Evolutionary conservation across 1,140 invertebrate genomes (phyloP), one percentile per base, ranked within the genome.

Genomic region (Nilaparvata lugens): DNA sequence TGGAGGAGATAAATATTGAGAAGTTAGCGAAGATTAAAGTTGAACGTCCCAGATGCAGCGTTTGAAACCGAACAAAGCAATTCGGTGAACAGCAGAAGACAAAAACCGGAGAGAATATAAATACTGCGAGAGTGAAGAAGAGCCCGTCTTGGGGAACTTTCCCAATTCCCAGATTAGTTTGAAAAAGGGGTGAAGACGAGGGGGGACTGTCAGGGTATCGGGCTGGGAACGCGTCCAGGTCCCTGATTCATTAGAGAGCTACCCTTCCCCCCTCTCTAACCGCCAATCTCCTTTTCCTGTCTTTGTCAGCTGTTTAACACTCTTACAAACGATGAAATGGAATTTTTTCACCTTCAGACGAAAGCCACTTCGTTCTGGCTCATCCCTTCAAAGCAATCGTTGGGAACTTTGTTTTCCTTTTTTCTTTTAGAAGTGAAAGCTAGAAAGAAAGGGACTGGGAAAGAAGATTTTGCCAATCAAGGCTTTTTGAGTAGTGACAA

Each of bases 131-230:
- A 48, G 45, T 48, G 45, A 48, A 48, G 45, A 48, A 48, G 45
- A 48, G 16, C 21, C 21, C 45, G 45, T 48, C 45, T 48, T 48
- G 45, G 45, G 45, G 45, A 48, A 48, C 45, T 23, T 48, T 48
- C 45, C 45, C 45, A 48, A 48, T 48, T 48, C 45, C 45, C 45
- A 48, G 45, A 48, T 48, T 48, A 48, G 45, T 48, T 48, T 48
- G 45, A 48, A 48, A 48, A 48, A 48, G 45, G 21, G 45, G 45
- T 19, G 16, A 35, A 19, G 45, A 11, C 21, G 16, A 9, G 45
- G 45, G 45, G 45, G 13, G 21, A 19, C 16, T 16, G 45, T 48
- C 16, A 4, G 21, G 16, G 45, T 18, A 48, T 19, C 45, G 45
- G 16, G 31, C 31, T 35, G 45, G 45, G 45, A 48, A 48, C 16